A percentile compares a stretch with the other conserved stretches of the same genome.
These are phyloP conservation scores for Neoniphon sammara DNA, from an alignment of 2,797 vertebrate genomes.

Conservation along the genomic window DNA sequence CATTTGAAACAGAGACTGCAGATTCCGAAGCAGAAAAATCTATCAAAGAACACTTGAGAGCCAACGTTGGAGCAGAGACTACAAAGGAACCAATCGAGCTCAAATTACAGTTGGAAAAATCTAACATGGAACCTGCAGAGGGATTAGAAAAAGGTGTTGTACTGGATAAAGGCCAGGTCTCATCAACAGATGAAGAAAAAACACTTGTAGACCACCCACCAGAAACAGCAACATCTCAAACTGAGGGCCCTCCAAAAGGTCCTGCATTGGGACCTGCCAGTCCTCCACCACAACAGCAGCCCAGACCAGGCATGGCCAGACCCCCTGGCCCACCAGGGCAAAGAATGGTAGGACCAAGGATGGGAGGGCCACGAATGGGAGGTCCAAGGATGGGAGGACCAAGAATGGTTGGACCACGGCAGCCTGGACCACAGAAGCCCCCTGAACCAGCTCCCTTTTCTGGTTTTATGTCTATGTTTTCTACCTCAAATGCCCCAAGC, in stretches of 20 bases:
- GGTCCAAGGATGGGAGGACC: conserved; percentile 54
- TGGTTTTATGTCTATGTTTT: conserved; percentile 94
- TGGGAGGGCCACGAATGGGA: conserved; percentile 52
- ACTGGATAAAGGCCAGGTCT: conserved; percentile 4
- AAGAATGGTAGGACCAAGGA: conserved; percentile 58
- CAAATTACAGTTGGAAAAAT: conserved; percentile 32
- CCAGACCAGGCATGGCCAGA: conserved; percentile 44
- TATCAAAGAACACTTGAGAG: conserved; percentile 26
- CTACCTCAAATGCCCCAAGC: conserved; percentile 80
- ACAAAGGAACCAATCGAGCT: conserved; percentile 16
- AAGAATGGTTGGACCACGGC: conserved; percentile 69
- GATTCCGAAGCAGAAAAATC: conserved; percentile 43
- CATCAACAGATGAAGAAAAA: conserved; percentile 48
- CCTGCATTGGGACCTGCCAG: conserved; percentile 36
- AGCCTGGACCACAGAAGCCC: conserved; percentile 77
- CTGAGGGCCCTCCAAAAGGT: conserved; percentile 19
- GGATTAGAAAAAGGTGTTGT: conserved; percentile 31
- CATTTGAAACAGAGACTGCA: conserved; percentile 16
- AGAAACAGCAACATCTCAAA: conserved; percentile 34
- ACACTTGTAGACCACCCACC: conserved; percentile 5
- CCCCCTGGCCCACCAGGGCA: conserved; percentile 55
- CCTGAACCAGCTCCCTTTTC: conserved; percentile 88
- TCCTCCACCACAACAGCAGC: conserved; percentile 58
- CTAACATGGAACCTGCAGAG: conserved; percentile 16
- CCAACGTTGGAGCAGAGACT: conserved; percentile 5